Percentiles rank a stretch among this genome's conserved stretches.
Evolutionary conservation across 2,113 vertebrate genomes (phyloP).

Genomic region (Calidris pygmaea): DNA sequence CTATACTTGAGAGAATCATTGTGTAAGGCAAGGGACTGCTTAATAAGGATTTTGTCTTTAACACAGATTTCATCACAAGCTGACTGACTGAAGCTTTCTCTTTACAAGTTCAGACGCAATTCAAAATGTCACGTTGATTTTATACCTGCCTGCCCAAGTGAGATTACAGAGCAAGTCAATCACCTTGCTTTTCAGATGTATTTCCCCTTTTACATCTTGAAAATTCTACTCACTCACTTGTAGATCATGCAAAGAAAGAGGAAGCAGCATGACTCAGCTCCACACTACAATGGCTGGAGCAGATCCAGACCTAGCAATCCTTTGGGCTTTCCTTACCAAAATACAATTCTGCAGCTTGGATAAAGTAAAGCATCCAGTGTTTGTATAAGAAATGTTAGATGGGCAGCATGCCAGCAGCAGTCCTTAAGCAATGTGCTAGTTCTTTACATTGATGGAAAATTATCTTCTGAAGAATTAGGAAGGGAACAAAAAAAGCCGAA

Average conservation of each 20-base stretch:
- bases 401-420: constrained; percentile 39
- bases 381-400: constrained; percentile 28
- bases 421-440: background rate
- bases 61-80: background rate
- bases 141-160: background rate
- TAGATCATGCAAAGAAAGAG: constrained; percentile 35
- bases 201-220: constrained; percentile 19
- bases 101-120: background rate
- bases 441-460: background rate
- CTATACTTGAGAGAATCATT: background rate
- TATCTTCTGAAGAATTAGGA: background rate
- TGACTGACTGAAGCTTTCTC: background rate
- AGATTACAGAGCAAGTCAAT: background rate
- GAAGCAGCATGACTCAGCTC: constrained; percentile 67
- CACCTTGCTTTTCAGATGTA: background rate
- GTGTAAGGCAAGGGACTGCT: background rate
- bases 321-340: constrained; percentile 58
- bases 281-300: constrained; percentile 56
- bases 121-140: background rate
- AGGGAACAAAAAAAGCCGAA: background rate
- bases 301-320: constrained; percentile 42
- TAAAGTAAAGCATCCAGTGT: constrained; percentile 31
- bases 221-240: constrained; percentile 35
- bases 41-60: background rate
- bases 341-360: constrained; percentile 34